phyloP scores from a whole-genome alignment of 2,888 invertebrate species.

The Ectemnius cavifrons region DNA sequence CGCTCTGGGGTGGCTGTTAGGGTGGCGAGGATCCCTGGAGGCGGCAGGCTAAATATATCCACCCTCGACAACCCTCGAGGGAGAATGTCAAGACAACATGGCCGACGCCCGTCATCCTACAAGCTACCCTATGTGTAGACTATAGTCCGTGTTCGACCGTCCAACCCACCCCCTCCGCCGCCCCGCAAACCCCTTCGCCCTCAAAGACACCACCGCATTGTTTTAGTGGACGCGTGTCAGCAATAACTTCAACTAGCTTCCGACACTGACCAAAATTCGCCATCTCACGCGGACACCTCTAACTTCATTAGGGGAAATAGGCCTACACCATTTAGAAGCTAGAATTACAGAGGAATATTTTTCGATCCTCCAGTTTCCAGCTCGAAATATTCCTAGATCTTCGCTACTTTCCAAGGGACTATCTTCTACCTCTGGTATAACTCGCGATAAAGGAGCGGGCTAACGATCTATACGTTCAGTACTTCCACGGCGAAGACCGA shows the following conservation, averaged over 20 bases:
- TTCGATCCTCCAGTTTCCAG: too few relatives aligned
- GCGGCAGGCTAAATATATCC: slow-evolving; percentile 78
- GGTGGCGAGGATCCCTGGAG: slow-evolving; percentile 74
- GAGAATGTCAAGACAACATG: slow-evolving; percentile 78
- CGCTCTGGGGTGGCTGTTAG: slow-evolving; percentile 56
- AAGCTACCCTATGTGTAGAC: slow-evolving; percentile 71
- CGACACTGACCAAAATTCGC: too few relatives aligned
- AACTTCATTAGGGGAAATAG: not conserved
- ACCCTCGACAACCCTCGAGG: slow-evolving; percentile 74
- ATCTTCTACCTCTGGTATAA: not conserved
- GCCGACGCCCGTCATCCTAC: slow-evolving; percentile 77
- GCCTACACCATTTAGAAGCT: too few relatives aligned
- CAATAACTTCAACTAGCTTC: slow-evolving; percentile 12
- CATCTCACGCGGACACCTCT: not conserved
- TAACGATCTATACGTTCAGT: slow-evolving; percentile 12
- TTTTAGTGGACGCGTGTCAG: slow-evolving; percentile 14
- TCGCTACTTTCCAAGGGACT: too few relatives aligned
- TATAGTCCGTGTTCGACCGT: slow-evolving; percentile 67
- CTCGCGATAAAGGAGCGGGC: slow-evolving; percentile 1
- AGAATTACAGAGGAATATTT: too few relatives aligned
- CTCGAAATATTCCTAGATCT: too few relatives aligned
- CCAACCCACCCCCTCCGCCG: slow-evolving; percentile 44
- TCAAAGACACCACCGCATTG: slow-evolving; percentile 58
- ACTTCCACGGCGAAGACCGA: too few relatives aligned
- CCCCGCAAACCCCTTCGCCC: slow-evolving; percentile 26